Base-by-base conservation (phyloP, 1,140 invertebrate genomes). In the Eupeodes corollae region DNA sequence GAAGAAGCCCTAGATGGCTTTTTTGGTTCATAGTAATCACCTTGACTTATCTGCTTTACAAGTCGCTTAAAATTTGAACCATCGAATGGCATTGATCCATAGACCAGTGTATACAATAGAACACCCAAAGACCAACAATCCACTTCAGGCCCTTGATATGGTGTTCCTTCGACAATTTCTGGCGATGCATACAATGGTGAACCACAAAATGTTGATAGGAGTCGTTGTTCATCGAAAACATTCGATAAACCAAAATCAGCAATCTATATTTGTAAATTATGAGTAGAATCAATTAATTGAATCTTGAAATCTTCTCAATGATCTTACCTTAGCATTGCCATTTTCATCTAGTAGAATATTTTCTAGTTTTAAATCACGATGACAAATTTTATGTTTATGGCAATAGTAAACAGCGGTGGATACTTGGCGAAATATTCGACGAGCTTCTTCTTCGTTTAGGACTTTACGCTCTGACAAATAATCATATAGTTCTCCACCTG, bases 1-100 rank as follows among this genome's bases (percentile, higher is more conserved):
- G 88, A 83, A 12, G 94, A 96, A 8, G 94, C 94, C 55, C 85
- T 91, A 87, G 95, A 96, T 32, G 89, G 89, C 58, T 84, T 88
- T 56, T 91, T 87, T 12, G 95, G 95, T 71, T 98, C 93, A 63
- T 91, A 97, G 71, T 98, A 99, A 70, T 95, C 91, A 5, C 93
- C 93, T 61, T 88, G 83, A 48, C 92, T 94, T 59, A 99, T 99
- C 72, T 98, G 94, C 70, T 89, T 88, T 42, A 98, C 91, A 55
- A 99, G 79, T 58, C 88, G 79, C 67, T 95, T 95, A 67, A 98
- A 98, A 73, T 98, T 97, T 47, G 91, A 92, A 43, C 95, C 95
- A 73, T 98, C 95, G 69, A 99, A 99, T 19, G 96, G 96, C 96
- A 99, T 99, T 52, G 94, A 91, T 57, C 96, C 95, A 70, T 99